Conservation (phyloP, 2,888 invertebrate genomes). For the Oscheius sp. region DNA sequence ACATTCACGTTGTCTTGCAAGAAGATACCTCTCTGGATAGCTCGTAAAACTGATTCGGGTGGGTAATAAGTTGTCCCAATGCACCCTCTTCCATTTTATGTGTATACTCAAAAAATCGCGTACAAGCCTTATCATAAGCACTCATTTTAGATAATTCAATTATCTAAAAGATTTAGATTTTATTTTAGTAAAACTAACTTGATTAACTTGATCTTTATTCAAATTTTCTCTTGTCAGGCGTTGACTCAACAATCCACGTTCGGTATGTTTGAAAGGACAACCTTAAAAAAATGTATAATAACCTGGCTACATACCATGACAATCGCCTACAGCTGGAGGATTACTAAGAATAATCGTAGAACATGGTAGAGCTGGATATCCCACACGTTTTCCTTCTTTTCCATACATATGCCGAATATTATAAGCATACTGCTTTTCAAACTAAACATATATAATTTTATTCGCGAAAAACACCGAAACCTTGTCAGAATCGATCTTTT, state of each 20-base stretch:
- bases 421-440: slow-evolving; percentile 92
- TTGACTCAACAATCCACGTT: slow-evolving; percentile 79
- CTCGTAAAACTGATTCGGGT: slow-evolving; percentile 72
- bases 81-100: slow-evolving; percentile 65
- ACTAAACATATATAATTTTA: slow-evolving; percentile 76
- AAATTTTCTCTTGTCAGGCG: slow-evolving; percentile 49
- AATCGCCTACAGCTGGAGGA: slow-evolving; percentile 82
- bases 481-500: slow-evolving; percentile 81
- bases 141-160: slow-evolving; percentile 41
- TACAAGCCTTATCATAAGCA: slow-evolving; percentile 69
- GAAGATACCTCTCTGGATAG: slow-evolving; percentile 57
- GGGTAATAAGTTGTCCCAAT: slow-evolving; percentile 68
- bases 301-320: slow-evolving; percentile 83
- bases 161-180: slow-evolving; percentile 46
- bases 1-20: not conserved
- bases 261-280: slow-evolving; percentile 90
- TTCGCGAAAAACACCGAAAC: slow-evolving; percentile 74
- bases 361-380: slow-evolving; percentile 79
- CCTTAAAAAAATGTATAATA: slow-evolving; percentile 76
- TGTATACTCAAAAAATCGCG: slow-evolving; percentile 67
- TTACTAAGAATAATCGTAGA: slow-evolving; percentile 84
- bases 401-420: slow-evolving; percentile 92
- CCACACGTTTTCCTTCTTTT: slow-evolving; percentile 85
- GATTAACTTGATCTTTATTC: slow-evolving; percentile 37
- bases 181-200: not conserved